Base-by-base conservation (phyloP, 2,888 invertebrate species). In the Cephus pulcher region DNA sequence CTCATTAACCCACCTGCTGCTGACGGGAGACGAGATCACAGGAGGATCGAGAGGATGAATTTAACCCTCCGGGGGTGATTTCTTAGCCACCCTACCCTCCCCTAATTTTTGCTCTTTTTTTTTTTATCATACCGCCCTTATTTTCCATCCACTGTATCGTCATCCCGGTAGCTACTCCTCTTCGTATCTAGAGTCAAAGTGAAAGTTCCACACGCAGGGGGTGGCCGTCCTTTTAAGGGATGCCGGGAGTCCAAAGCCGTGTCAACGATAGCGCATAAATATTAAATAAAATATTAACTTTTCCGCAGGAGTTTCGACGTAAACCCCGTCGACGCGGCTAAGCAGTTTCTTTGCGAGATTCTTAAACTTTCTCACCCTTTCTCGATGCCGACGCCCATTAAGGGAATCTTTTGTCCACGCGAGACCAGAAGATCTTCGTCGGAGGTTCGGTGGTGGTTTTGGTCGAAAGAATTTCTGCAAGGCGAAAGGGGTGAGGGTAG, bases 1-100 rank as follows among this genome's bases (percentile, higher is more conserved):
- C 87, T 90, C 89, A 87, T 90, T 89, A 90, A 86, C 86, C 86
- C 88, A 85, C 85, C 88, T 90, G 90, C 82, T 40, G 12, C 30
- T 76, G 78, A 78, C 78, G 76, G 32, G 12, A 32, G 71, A 71
- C 32, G 33, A 71, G 71, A 71, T 56, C 56, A 56, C 56, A 56
- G 23, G 56, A 56, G 56, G 23, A 56, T 56, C 56, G 56, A 56
- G 56, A 56, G 56, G 56, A 56, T 23, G 56, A 23, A 56, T 56
- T 56, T 23, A 40, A 2, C 56, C 56, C 56, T 3, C 40, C 9
- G 23, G 56, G 56, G 56, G 23, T 56, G 23, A 56, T 56, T 56
- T 56, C 56, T 56, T 56, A 3, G 23, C 56, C 23, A 56, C 23
- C 23, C 56, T 56, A 23, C 23, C 9, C 56, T 56, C 56, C 23